Conservation (phyloP, 1,140 invertebrate species). For the Trichoplusia ni region DNA sequence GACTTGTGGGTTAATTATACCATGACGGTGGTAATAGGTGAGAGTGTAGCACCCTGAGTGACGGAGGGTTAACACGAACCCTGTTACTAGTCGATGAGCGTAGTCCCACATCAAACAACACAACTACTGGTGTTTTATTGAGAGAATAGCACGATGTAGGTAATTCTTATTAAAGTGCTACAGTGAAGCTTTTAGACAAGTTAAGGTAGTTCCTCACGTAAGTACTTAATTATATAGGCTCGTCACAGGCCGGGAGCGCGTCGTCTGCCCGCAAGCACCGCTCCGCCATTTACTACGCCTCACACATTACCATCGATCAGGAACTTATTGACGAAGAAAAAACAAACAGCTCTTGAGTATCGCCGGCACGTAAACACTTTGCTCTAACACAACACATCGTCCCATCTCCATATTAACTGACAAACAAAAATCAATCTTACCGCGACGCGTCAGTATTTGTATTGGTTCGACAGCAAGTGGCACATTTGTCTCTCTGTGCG, state of each 20-base stretch:
- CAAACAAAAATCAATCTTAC: conserved; percentile 28
- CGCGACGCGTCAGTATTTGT: background rate
- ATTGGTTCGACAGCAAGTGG: background rate
- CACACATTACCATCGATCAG: conserved; percentile 25
- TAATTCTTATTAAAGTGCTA: too few species aligned
- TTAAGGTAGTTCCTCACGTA: too few species aligned
- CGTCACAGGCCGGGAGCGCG: background rate
- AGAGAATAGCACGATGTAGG: too few species aligned
- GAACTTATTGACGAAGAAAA: conserved; percentile 34
- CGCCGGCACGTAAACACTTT: conserved; percentile 27
- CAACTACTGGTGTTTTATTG: too few species aligned
- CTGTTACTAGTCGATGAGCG: background rate
- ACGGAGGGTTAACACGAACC: conserved; percentile 2
- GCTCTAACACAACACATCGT: background rate
- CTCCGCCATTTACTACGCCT: conserved; percentile 9
- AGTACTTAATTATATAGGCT: too few species aligned
- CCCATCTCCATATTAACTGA: conserved; percentile 16
- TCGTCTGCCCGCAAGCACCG: background rate
- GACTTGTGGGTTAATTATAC: background rate
- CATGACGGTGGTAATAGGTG: background rate
- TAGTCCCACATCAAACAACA: background rate
- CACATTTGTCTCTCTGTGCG: conserved; percentile 4
- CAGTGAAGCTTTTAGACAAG: too few species aligned
- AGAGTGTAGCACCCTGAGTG: background rate
- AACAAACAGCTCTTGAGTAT: conserved; percentile 31